These are phyloP conservation scores for Cherax quadricarinatus DNA, from an alignment of 1,140 invertebrate species.

Conservation along the genomic window DNA sequence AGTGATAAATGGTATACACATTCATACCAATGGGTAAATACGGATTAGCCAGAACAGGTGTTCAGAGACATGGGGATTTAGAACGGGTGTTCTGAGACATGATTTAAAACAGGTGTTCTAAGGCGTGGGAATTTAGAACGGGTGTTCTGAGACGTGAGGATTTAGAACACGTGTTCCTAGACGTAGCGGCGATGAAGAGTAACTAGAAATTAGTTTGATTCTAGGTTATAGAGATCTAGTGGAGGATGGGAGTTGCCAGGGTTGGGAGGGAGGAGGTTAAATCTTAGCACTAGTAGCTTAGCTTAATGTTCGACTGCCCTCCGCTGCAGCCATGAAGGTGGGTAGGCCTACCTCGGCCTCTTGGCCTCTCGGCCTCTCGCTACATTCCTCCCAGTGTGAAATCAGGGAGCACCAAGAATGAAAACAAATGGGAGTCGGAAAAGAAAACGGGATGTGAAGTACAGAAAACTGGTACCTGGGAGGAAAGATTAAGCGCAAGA, in stretches of 20 bases:
- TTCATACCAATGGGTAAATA: too few relatives aligned
- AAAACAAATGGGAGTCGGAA: constrained; percentile 22
- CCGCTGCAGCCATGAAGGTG: background rate
- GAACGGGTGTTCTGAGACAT: too few relatives aligned
- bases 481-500: background rate
- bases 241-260: too few relatives aligned
- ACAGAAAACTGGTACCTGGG: constrained; percentile 2
- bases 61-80: too few relatives aligned
- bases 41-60: too few relatives aligned
- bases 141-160: too few relatives aligned
- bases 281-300: background rate
- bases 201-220: background rate
- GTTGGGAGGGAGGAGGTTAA: background rate
- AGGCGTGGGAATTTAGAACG: too few relatives aligned
- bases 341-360: background rate
- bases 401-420: constrained; percentile 59
- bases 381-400: constrained; percentile 47
- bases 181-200: background rate
- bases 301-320: constrained; percentile 11
- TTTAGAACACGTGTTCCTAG: too few relatives aligned
- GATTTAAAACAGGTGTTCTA: too few relatives aligned
- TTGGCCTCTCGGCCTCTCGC: background rate
- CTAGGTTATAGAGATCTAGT: too few relatives aligned
- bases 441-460: background rate
- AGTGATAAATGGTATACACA: too few relatives aligned